Base-by-base conservation (phyloP, 2,888 invertebrate species). In the Pycnomerus fuliginosus region DNA sequence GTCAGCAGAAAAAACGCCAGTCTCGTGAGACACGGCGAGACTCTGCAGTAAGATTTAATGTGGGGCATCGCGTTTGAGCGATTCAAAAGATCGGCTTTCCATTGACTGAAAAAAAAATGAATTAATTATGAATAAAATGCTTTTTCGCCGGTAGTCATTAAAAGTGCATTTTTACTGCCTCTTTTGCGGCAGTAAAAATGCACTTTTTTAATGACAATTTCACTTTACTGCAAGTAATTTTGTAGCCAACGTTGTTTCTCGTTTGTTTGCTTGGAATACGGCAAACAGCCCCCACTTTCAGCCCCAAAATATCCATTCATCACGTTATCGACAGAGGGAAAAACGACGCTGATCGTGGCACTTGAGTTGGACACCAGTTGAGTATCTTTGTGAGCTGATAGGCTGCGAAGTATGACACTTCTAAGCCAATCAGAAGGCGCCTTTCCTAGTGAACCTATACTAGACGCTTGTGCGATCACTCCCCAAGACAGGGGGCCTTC, bases 61-160 rank as follows among this genome's bases (percentile, higher is more conserved):
- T 99, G 98, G 0, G 99, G 99, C 83, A 94, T 90, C 0, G 95
- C 94, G 40, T 79, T 72, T 31, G 85, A 82, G n/a, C 98, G 77
- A 8, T 78, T 71, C 0, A 82, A 78, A 0, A 73, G 68, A 2
- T 80, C 80, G 0, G 90, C 84, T 60, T 82, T 84, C 98, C 98
- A 98, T 58, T 89, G 85, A 64, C 90, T 90, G 67, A 70, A 67
- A 63, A 49, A 45, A 44, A 49, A 5, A n/a, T n/a, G n/a, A n/a
- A n/a, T n/a, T n/a, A n/a, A n/a, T n/a, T n/a, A n/a, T n/a, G n/a
- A n/a, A n/a, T 40, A 30, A 27, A 8, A 46, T 5, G 7, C 4
- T 20, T 20, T 20, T 20, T 20, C 7, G 20, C 12, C 3, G 2
- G 7, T n/a, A n/a, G n/a, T n/a, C n/a, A n/a, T n/a, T n/a, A n/a